Conservation (phyloP, 2,888 invertebrate genomes). For the Philhelius pedissequus region DNA sequence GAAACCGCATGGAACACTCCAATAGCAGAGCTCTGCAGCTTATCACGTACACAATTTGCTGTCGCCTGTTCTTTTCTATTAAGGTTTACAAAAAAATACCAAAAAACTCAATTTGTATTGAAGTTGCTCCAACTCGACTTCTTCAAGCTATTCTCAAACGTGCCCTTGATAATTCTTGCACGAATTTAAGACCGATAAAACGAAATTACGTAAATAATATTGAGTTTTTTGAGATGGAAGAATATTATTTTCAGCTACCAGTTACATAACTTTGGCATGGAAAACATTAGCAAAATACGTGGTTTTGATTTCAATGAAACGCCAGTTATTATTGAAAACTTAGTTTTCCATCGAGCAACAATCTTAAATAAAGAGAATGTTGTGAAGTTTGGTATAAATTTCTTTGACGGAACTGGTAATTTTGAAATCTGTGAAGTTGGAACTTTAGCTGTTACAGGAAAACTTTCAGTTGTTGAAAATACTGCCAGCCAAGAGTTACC, state of each 20-base stretch:
- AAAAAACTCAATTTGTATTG: conserved; percentile 91
- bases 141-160: conserved; percentile 96
- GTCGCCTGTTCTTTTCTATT: conserved; percentile 95
- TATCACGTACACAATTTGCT: conserved; percentile 98
- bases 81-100: conserved; percentile 92
- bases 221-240: conserved; percentile 93
- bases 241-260: conserved; percentile 96
- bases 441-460: conserved; percentile 89
- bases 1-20: conserved; percentile 89
- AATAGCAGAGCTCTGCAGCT: conserved; percentile 89
- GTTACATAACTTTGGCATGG: conserved; percentile 93
- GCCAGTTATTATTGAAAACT: conserved; percentile 92
- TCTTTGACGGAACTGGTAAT: conserved; percentile 89
- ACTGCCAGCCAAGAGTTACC: conserved; percentile 83
- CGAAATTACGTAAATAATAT: conserved; percentile 87
- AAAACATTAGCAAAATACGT: conserved; percentile 89
- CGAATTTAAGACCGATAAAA: conserved; percentile 92
- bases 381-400: conserved; percentile 89
- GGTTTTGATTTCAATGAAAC: conserved; percentile 87
- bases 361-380: conserved; percentile 91
- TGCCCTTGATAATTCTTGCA: conserved; percentile 85
- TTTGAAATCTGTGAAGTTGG: conserved; percentile 96
- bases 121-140: conserved; percentile 96
- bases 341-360: conserved; percentile 95
- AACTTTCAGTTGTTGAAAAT: conserved; percentile 84